Evolutionary conservation across 2,113 vertebrate species (phyloP).

Genomic region (Formicarius rufipectus): DNA sequence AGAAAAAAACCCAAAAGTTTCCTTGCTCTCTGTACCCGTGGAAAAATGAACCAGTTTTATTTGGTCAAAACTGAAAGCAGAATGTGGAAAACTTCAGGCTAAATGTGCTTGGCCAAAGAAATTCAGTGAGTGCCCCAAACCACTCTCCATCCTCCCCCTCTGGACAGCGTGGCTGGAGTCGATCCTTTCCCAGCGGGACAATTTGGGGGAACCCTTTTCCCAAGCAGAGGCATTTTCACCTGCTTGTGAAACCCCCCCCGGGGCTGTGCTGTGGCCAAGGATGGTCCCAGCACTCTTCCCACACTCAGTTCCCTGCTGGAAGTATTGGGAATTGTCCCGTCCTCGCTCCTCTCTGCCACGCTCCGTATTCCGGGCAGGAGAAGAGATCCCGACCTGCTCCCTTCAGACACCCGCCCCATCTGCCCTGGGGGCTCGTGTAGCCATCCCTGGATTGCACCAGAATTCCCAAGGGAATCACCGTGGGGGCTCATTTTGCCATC

Average conservation of each 20-base stretch:
- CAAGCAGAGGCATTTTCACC: background rate
- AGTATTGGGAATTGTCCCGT: background rate
- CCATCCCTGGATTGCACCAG: background rate
- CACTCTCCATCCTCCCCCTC: background rate
- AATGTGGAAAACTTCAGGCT: background rate
- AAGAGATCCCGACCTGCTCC: background rate
- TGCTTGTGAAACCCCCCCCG: too few relatives aligned
- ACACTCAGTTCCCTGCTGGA: background rate
- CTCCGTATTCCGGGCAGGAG: background rate
- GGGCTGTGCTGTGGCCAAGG: too few relatives aligned
- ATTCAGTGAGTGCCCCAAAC: background rate
- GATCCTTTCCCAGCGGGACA: background rate
- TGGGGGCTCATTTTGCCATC: too few relatives aligned
- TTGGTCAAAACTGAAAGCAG: background rate
- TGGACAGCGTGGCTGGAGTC: background rate
- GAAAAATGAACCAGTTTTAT: background rate
- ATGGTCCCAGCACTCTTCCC: background rate
- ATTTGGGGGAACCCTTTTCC: background rate
- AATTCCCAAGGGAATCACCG: background rate
- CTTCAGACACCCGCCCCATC: too few relatives aligned
- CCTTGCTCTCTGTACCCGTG: background rate
- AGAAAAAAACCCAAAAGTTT: rapidly evolving
- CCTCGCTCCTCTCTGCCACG: background rate
- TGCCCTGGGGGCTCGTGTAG: background rate
- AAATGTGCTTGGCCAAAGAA: background rate